Conservation (phyloP, 1,140 invertebrate species). For the Bombus haemorrhoidalis region DNA sequence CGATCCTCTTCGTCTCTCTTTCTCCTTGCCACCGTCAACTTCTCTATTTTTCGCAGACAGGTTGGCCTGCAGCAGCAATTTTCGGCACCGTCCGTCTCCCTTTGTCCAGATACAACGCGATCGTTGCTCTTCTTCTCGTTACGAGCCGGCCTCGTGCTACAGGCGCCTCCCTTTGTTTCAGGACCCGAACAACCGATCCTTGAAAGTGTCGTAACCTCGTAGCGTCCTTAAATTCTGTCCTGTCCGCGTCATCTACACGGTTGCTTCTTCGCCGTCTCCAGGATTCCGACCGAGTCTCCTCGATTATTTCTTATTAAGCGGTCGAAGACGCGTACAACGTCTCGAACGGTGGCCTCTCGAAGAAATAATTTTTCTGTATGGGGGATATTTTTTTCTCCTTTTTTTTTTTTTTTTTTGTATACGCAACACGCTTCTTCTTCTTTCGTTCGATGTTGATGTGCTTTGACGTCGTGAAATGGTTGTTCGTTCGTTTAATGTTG, state of each 20-base stretch:
- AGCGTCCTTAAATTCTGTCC: constrained; percentile 39
- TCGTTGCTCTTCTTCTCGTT: constrained; percentile 32
- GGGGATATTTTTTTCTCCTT: not conserved
- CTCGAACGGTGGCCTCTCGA: not conserved
- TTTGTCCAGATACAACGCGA: constrained; percentile 5
- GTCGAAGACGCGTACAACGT: not conserved
- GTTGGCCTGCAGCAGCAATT: constrained; percentile 58
- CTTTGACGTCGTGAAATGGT: not conserved
- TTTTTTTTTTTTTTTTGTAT: too few relatives aligned
- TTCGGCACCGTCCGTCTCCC: constrained; percentile 37
- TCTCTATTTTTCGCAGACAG: constrained; percentile 66
- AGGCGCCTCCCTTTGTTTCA: constrained; percentile 63
- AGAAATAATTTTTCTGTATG: not conserved
- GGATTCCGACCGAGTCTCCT: not conserved
- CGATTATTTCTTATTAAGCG: not conserved
- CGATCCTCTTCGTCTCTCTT: not conserved
- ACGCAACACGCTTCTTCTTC: not conserved
- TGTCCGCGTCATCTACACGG: constrained; percentile 8
- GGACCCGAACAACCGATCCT: constrained; percentile 45
- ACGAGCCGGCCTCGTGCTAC: constrained; percentile 29
- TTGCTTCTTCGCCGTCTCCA: not conserved
- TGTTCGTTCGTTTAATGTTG: not conserved
- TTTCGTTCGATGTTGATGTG: not conserved
- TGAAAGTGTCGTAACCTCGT: constrained; percentile 52
- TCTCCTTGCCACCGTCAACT: not conserved